Conservation (phyloP, 2,888 invertebrate species). For the Panopea generosa region DNA sequence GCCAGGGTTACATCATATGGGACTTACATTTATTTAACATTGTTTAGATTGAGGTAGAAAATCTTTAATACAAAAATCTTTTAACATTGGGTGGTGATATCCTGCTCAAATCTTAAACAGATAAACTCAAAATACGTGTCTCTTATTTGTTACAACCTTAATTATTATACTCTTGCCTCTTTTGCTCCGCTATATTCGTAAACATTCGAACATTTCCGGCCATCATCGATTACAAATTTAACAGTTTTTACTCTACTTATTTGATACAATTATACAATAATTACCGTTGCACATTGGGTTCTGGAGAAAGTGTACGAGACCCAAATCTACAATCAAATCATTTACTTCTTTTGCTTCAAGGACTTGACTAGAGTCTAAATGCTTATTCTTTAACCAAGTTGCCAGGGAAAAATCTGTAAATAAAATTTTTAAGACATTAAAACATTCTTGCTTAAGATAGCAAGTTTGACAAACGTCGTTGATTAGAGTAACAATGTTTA, state of each 20-base stretch:
- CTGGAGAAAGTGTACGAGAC: conserved; percentile 21
- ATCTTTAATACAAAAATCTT: too few relatives aligned
- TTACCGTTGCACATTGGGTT: not conserved
- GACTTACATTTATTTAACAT: too few relatives aligned
- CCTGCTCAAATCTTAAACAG: too few relatives aligned
- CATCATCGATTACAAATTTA: not conserved
- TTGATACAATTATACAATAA: not conserved
- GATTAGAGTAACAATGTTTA: too few relatives aligned
- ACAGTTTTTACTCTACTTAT: not conserved
- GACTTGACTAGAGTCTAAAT: not conserved
- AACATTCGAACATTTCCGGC: not conserved
- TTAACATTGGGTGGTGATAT: too few relatives aligned
- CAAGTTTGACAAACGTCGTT: too few relatives aligned
- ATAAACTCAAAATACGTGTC: not conserved
- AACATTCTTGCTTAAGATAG: too few relatives aligned
- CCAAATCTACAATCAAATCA: conserved; percentile 27
- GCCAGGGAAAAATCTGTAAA: conserved; percentile 41
- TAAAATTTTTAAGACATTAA: not conserved
- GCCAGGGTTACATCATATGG: too few relatives aligned
- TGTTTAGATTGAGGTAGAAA: too few relatives aligned
- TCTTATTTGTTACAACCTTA: not conserved
- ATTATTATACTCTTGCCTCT: not conserved
- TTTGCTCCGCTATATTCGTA: not conserved
- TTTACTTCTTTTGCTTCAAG: conserved; percentile 13
- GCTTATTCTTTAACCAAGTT: conserved; percentile 10